Evolutionary conservation across 2,113 vertebrate species (phyloP), one percentile per base, ranked within the genome.

Genomic region (Egretta garzetta): DNA sequence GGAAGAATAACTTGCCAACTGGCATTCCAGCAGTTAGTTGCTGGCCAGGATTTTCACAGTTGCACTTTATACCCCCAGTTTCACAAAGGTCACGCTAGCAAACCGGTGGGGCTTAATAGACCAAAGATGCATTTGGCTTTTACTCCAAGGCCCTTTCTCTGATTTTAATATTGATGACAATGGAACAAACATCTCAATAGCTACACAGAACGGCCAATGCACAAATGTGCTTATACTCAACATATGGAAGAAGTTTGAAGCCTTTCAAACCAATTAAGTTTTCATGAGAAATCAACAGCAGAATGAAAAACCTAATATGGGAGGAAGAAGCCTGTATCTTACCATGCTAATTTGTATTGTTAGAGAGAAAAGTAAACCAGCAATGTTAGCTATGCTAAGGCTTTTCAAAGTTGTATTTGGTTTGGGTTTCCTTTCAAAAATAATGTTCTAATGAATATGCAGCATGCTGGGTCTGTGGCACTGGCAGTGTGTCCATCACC

Each of bases 361-460:
- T 75, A 45, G 58, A 88, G 49, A 82, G 14, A 39, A 89, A 93
- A 81, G 73, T 32, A 53, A 72, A 75, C 0, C 0, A 0, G 47
- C 30, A 84, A 53, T 8, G 23, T 59, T 79, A 81, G 37, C 32
- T 60, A 56, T 9, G 14, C 12, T 71, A 24, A 81, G 39, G 45
- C 75, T 90, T 91, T 94, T 82, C 81, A 94, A 72, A 66, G 35
- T 59, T 72, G 35, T 32, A 56, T 91, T 83, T 88, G 83, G 83
- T 93, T 91, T 39, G 66, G 5, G 17, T 73, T 96, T 94, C 62
- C 76, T 90, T 92, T 88, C 80, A 88, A 88, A 95, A 86, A 66
- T 47, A 75, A 32, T 76, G 27, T 80, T 94, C 58, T 35, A 87
- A 86, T 90, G 71, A 82, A 85, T 76, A 85, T 73, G 45, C 33